phyloP scores from a whole-genome alignment of 2,888 invertebrate species.

The Osmoderma eremita region DNA sequence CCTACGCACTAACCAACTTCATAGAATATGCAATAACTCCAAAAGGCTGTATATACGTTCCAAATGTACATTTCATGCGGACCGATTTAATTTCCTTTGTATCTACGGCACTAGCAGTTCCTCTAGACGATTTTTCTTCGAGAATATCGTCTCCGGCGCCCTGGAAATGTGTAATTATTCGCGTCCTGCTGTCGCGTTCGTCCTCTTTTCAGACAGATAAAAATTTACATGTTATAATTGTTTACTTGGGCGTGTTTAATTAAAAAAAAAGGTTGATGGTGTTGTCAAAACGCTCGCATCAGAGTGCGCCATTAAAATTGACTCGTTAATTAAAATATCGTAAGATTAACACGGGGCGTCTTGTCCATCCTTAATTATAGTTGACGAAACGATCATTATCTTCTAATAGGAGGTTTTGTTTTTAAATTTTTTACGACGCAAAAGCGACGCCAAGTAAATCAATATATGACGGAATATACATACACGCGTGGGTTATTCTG shows the following conservation, averaged over 20 bases:
- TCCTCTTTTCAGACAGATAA: background rate
- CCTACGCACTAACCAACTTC: background rate
- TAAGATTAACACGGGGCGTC: slow-evolving; percentile 5
- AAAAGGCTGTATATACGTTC: slow-evolving; percentile 1
- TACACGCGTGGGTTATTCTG: no score
- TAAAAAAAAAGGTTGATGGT: slow-evolving; percentile 1
- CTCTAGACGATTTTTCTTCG: slow-evolving; percentile 15
- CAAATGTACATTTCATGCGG: slow-evolving; percentile 10
- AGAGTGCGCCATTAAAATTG: background rate
- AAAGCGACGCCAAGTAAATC: no score
- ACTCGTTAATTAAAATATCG: slow-evolving; percentile 17
- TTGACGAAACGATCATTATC: no score
- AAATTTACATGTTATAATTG: slow-evolving; percentile 32
- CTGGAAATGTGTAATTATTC: slow-evolving; percentile 10
- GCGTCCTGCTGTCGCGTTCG: background rate
- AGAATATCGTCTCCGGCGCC: slow-evolving; percentile 4
- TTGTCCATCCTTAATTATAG: background rate
- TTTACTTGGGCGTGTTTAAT: slow-evolving; percentile 21
- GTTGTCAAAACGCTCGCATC: background rate
- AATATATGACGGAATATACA: no score
- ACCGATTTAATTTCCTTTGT: slow-evolving; percentile 26
- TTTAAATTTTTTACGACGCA: no score
- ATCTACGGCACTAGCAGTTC: background rate
- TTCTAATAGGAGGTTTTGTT: no score
- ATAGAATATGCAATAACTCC: slow-evolving; percentile 19